These are phyloP conservation scores for Apamea anceps DNA, from an alignment of 2,888 invertebrate species.

Conservation along the genomic window DNA sequence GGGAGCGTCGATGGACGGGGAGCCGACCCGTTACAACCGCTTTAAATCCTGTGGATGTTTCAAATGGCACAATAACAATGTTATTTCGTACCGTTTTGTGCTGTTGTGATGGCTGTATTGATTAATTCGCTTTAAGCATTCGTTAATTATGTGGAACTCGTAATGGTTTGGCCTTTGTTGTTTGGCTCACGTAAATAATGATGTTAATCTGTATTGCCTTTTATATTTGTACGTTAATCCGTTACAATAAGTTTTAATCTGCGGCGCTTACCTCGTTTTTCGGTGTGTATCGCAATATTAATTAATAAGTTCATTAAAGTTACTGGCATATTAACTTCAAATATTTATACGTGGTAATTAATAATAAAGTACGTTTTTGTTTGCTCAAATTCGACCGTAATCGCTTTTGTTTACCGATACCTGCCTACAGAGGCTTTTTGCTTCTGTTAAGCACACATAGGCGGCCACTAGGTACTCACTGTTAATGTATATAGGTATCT, in stretches of 20 bases:
- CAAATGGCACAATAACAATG: conserved; percentile 70
- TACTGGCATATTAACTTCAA: conserved; percentile 9
- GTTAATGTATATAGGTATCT: background rate
- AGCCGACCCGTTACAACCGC: conserved; percentile 71
- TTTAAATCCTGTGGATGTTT: conserved; percentile 71
- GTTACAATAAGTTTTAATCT: conserved; percentile 41
- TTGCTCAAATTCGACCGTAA: background rate
- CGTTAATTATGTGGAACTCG: conserved; percentile 56
- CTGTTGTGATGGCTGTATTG: conserved; percentile 57
- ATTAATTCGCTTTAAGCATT: conserved; percentile 62
- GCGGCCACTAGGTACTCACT: background rate
- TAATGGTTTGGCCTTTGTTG: conserved; percentile 51
- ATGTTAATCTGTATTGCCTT: conserved; percentile 27
- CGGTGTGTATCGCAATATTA: conserved; percentile 20
- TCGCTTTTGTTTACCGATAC: background rate
- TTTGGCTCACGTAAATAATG: conserved; percentile 40
- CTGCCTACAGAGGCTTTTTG: background rate
- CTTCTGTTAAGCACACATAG: background rate
- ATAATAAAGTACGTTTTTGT: conserved; percentile 34
- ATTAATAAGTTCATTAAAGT: conserved; percentile 48
- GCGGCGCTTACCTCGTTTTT: conserved; percentile 1
- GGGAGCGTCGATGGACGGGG: conserved; percentile 80
- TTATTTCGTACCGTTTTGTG: conserved; percentile 64
- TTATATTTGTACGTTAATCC: conserved; percentile 38
- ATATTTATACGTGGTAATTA: conserved; percentile 40